Evolutionary conservation across 30 jellyfish, hydroid and myxozoan species (phyloP).

Genomic region (Aurelia sp.): DNA sequence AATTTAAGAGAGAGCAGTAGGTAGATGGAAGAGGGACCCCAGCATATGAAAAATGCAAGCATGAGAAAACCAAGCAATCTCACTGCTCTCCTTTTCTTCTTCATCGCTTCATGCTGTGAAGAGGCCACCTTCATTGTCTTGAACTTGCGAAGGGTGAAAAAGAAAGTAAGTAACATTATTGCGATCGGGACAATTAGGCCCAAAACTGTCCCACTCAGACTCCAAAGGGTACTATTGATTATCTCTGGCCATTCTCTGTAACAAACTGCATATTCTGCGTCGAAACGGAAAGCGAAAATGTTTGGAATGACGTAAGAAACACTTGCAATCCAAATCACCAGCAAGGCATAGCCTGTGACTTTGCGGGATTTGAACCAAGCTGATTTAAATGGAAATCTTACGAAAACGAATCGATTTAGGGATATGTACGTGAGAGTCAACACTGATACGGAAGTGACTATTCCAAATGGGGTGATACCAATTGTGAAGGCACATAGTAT

Average conservation of each 20-base stretch:
- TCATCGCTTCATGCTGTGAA: background rate
- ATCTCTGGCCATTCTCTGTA: conserved; percentile 59
- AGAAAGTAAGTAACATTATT: conserved; percentile 32
- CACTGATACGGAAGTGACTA: conserved; percentile 67
- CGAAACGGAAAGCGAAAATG: conserved; percentile 39
- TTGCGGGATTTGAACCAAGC: conserved; percentile 13
- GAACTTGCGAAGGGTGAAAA: conserved; percentile 34
- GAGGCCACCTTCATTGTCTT: conserved; percentile 24
- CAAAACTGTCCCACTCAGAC: background rate
- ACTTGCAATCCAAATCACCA: conserved; percentile 17
- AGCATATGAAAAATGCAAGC: conserved; percentile 42
- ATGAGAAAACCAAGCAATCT: conserved; percentile 39
- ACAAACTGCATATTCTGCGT: conserved; percentile 30
- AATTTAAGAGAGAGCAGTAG: conserved; percentile 27
- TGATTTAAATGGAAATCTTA: conserved; percentile 26
- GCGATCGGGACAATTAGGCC: conserved; percentile 33
- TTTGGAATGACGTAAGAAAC: conserved; percentile 24
- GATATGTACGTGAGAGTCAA: conserved; percentile 47
- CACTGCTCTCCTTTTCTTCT: conserved; percentile 27
- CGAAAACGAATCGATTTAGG: conserved; percentile 34
- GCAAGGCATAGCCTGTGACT: background rate
- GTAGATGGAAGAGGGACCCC: conserved; percentile 48
- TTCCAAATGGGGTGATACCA: conserved; percentile 74
- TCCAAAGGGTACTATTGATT: conserved; percentile 24
- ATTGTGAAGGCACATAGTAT: conserved; percentile 74